These are phyloP conservation scores for Buteo buteo DNA, from an alignment of 2,113 vertebrate genomes.

Conservation along the genomic window DNA sequence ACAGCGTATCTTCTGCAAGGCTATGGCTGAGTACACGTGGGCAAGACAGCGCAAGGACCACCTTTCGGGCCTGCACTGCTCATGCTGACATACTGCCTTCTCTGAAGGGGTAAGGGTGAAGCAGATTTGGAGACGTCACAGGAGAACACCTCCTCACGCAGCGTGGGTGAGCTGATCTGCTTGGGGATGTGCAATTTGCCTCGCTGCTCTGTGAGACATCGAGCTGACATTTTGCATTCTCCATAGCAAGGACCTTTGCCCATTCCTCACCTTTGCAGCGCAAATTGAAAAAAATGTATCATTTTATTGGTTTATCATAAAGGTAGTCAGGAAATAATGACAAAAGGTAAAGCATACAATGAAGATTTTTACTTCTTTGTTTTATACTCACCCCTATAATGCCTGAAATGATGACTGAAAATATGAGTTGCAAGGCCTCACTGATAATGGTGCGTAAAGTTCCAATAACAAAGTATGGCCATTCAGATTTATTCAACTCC, in stretches of 20 bases:
- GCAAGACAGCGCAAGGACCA: neutral
- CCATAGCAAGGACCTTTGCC: neutral
- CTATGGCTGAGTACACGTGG: neutral
- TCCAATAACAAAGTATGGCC: conserved; percentile 83
- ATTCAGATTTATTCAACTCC: conserved; percentile 78
- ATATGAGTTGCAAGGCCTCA: conserved; percentile 79
- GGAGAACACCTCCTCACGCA: neutral
- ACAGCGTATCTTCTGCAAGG: neutral
- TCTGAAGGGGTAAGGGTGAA: neutral
- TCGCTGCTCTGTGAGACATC: neutral
- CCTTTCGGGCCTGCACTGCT: neutral
- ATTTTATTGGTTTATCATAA: neutral
- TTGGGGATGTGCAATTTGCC: neutral
- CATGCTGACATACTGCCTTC: neutral
- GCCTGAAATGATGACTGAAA: conserved; percentile 84
- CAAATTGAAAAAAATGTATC: neutral
- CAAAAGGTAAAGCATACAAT: neutral
- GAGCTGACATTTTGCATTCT: neutral
- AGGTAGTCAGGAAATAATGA: neutral
- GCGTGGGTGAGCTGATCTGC: neutral
- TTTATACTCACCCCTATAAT: conserved; percentile 77
- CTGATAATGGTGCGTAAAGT: conserved; percentile 77
- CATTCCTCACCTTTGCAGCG: neutral
- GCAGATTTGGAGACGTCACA: neutral
- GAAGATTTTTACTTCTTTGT: neutral